Percentiles rank a stretch among this genome's conserved stretches.
Evolutionary conservation across 1,140 invertebrate species (phyloP).

Genomic region (Bemisia tabaci): DNA sequence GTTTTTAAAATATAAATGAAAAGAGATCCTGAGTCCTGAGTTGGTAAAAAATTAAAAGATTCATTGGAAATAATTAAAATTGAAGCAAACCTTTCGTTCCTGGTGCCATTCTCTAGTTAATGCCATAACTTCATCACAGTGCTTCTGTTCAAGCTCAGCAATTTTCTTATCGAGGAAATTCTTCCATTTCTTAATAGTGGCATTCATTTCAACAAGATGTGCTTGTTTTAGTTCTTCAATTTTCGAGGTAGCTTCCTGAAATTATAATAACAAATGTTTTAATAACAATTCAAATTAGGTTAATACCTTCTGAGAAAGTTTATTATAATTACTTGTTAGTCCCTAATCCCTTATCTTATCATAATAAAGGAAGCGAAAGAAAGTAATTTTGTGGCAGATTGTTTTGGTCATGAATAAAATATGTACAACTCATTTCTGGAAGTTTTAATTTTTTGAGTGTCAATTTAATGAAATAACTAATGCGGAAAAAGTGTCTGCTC

Average conservation of each 20-base stretch:
- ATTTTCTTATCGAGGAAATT: conserved; percentile 32
- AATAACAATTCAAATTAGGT: too few species aligned
- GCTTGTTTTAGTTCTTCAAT: background rate
- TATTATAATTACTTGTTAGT: too few species aligned
- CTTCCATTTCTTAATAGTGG: conserved; percentile 34
- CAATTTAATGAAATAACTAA: too few species aligned
- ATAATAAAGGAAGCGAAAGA: too few species aligned
- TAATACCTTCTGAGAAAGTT: too few species aligned
- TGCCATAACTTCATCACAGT: conserved; percentile 36
- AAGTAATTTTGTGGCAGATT: too few species aligned
- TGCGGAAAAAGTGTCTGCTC: too few species aligned
- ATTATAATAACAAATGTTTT: too few species aligned
- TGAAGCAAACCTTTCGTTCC: conserved; percentile 36
- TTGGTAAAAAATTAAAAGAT: background rate
- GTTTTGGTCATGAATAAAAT: too few species aligned
- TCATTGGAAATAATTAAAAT: background rate
- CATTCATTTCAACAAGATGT: conserved; percentile 24
- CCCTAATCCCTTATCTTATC: too few species aligned
- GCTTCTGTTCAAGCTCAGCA: conserved; percentile 32
- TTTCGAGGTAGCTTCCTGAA: background rate
- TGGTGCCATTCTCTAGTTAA: conserved; percentile 39
- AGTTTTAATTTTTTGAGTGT: too few species aligned
- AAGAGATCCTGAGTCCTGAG: background rate
- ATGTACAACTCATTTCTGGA: too few species aligned
- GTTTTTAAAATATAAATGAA: conserved; percentile 13